Conservation (phyloP, 2,113 vertebrate genomes). For the Cariama cristata region DNA sequence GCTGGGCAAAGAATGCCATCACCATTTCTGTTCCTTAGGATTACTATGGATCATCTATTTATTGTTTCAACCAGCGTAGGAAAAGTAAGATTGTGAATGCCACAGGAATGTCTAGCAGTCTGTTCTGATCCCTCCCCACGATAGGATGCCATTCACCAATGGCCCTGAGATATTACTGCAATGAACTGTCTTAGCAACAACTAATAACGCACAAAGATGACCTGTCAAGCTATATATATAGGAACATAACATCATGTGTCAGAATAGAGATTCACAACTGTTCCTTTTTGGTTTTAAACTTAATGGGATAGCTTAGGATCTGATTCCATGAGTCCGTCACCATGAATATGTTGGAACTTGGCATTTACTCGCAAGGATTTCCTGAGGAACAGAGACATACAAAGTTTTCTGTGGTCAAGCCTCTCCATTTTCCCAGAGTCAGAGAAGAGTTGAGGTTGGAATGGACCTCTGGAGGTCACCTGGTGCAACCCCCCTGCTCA, state of each 20-base stretch:
- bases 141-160: background rate
- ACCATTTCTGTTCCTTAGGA: background rate
- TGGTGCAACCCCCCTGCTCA: background rate
- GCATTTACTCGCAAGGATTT: background rate
- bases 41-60: background rate
- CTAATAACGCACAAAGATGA: background rate
- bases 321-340: background rate
- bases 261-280: background rate
- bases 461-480: background rate
- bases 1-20: background rate
- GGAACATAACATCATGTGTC: background rate
- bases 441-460: background rate
- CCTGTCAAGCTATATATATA: background rate
- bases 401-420: background rate
- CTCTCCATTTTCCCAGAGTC: background rate
- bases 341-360: background rate
- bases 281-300: background rate
- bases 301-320: background rate
- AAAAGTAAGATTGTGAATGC: background rate
- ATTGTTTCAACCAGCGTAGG: background rate
- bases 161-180: background rate
- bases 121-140: accelerated
- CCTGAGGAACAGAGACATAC: background rate
- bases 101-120: background rate
- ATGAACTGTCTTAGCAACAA: background rate